Evolutionary conservation across 1,140 invertebrate genomes (phyloP).

Genomic region (Saccostrea glomerata): DNA sequence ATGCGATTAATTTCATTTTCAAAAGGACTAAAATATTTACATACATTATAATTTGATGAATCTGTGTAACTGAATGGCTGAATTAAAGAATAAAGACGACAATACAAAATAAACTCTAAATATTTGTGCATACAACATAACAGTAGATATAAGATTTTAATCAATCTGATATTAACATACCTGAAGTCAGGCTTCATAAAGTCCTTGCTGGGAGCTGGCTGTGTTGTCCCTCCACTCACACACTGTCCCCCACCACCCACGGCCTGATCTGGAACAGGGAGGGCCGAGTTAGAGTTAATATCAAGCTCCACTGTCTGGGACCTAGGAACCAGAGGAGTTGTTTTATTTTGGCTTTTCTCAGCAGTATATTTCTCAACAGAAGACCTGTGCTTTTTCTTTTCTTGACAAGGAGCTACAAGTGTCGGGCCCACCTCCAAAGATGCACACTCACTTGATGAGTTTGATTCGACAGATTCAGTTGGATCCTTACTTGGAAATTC

Average conservation of each 20-base stretch:
- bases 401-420: constrained; percentile 31
- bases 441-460: constrained; percentile 15
- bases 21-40: no score
- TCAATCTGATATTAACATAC: not conserved
- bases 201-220: constrained; percentile 31
- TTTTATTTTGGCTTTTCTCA: not conserved
- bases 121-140: no score
- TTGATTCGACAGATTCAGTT: not conserved
- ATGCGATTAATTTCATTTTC: no score
- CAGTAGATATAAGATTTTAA: no score
- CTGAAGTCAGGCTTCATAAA: constrained; percentile 48
- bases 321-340: not conserved
- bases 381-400: not conserved
- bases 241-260: not conserved
- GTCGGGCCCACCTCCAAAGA: constrained; percentile 50
- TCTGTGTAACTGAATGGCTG: no score
- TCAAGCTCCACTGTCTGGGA: not conserved
- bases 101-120: no score
- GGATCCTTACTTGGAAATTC: constrained; percentile 34
- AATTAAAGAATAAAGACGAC: no score
- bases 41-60: no score
- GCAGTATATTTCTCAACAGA: not conserved
- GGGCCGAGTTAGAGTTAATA: constrained; percentile 33
- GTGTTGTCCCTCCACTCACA: not conserved
- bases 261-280: not conserved